Evolutionary conservation across 1,140 invertebrate species (phyloP).

Genomic region (Patella vulgata): DNA sequence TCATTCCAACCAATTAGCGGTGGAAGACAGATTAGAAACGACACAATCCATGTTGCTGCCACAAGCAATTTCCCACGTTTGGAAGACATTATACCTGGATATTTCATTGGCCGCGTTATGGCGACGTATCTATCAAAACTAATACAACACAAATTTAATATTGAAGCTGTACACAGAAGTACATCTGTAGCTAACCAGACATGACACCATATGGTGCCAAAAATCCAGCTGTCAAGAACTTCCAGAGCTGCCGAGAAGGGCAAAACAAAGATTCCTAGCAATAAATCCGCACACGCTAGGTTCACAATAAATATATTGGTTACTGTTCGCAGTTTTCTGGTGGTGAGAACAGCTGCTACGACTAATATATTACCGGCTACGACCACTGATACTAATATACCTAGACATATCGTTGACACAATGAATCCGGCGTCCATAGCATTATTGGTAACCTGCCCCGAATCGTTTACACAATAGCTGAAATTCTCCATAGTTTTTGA

Average conservation of each 20-base stretch:
- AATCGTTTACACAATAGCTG: neutral
- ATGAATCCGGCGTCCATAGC: slow-evolving; percentile 21
- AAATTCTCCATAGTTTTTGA: neutral
- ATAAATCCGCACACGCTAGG: slow-evolving; percentile 73
- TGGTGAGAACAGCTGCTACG: slow-evolving; percentile 84
- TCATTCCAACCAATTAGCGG: slow-evolving; percentile 94
- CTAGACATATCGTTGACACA: slow-evolving; percentile 28
- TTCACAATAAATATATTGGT: slow-evolving; percentile 96
- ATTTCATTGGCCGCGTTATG: slow-evolving; percentile 64
- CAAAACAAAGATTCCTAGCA: slow-evolving; percentile 65
- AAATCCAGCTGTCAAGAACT: slow-evolving; percentile 59
- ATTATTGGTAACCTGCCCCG: neutral
- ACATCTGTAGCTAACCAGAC: slow-evolving; percentile 69
- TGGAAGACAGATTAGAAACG: slow-evolving; percentile 96
- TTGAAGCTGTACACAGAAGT: slow-evolving; percentile 66
- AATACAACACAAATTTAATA: slow-evolving; percentile 68
- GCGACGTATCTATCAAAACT: slow-evolving; percentile 68
- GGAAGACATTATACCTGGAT: slow-evolving; percentile 49
- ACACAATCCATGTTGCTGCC: slow-evolving; percentile 90
- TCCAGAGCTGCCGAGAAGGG: slow-evolving; percentile 64
- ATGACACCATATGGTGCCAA: slow-evolving; percentile 61
- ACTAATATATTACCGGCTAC: slow-evolving; percentile 85
- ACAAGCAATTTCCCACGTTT: slow-evolving; percentile 88
- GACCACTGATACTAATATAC: slow-evolving; percentile 34
- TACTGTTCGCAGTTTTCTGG: slow-evolving; percentile 87